Evolutionary conservation across 2,113 vertebrate genomes (phyloP).

Genomic region (Axis porcinus): DNA sequence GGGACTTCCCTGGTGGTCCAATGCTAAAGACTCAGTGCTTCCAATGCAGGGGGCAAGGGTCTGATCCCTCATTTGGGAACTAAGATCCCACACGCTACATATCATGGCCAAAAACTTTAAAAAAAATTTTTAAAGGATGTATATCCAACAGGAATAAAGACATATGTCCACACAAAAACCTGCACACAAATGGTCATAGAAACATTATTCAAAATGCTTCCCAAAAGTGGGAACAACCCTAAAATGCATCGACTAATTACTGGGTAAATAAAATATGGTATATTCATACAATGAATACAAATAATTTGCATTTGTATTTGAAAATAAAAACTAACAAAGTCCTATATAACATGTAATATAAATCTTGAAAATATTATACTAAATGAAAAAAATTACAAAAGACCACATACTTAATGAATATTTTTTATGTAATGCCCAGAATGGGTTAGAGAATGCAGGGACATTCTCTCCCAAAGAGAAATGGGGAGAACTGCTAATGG

Average conservation of each 20-base stretch:
- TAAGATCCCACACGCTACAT: not conserved
- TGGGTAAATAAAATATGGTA: not conserved
- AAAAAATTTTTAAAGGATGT: not conserved
- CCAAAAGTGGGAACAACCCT: not conserved
- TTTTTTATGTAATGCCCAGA: not conserved
- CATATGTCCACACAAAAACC: not conserved
- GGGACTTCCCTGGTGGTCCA: not conserved
- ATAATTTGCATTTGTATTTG: not conserved
- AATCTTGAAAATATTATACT: not conserved
- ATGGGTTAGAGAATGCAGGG: not conserved
- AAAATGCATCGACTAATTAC: not conserved
- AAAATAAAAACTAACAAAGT: not conserved
- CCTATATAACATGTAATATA: not conserved
- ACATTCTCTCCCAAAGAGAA: not conserved
- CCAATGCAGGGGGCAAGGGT: not conserved
- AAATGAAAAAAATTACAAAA: not conserved
- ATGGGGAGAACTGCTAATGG: not conserved
- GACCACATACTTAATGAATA: not conserved
- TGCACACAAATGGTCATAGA: not conserved
- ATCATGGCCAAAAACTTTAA: not conserved
- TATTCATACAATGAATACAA: not conserved
- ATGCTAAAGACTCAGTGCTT: not conserved
- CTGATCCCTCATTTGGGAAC: not conserved
- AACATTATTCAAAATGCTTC: not conserved
- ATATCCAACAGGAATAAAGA: not conserved